Evolutionary conservation across 2,888 invertebrate genomes (phyloP), one percentile per base, ranked within the genome.

Genomic region (Epicampocera succincta): DNA sequence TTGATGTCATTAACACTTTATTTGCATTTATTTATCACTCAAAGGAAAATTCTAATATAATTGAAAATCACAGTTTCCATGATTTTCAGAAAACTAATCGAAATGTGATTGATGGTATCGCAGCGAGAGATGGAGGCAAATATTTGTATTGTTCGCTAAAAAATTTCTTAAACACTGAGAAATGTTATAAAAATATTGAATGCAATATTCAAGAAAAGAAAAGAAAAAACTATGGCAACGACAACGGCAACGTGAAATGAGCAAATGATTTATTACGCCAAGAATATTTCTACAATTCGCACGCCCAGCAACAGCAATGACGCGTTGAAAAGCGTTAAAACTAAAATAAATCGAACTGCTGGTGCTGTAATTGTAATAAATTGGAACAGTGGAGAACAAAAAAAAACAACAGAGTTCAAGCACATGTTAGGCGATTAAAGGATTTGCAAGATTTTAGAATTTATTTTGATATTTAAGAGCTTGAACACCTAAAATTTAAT

Each of bases 21-120:
- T 74, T 74, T 46, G 5, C 21, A 54, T 54, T 63, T 52, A 63
- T 54, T 63, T 52, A 63, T 54, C 25, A 73, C 21, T 19, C 17
- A 38, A 54, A 63, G 5, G 6, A 11, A 21, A 19, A n/a, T 38
- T 50, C n/a, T n/a, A n/a, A n/a, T 42, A 11, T 6, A 52, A 52
- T 54, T 54, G 15, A 33, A 54, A 13, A 54, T 61, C 52, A 48
- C 15, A 17, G 13, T 25, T 40, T 69, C 13, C 6, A 0, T 15
- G 33, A 33, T 33, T 6, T 11, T 38, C 15, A 13, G 13, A 54
- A 42, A 58, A 21, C 13, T 12, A 29, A 60, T 33, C 33, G 33
- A 33, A 33, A 33, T 33, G 11, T 29, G 13, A 56, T 56, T 65
- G 25, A 38, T 73, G 63, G 21, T 17, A 46, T 46, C 29, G 42